Base-by-base conservation (phyloP, 2,113 vertebrate species). In the Calidris pugnax region DNA sequence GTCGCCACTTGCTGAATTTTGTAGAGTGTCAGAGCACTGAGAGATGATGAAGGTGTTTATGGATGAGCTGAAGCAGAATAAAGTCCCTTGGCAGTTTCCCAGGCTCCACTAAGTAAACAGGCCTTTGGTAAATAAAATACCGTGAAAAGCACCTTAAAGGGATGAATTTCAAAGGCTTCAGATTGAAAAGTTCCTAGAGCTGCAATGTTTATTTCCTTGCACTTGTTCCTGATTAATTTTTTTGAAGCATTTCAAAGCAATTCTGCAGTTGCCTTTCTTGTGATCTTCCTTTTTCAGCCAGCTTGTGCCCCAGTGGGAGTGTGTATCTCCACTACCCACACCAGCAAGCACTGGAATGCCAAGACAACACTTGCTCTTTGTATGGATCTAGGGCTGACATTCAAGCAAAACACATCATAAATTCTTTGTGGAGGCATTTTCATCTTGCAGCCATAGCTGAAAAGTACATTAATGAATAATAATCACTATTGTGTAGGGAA, bases 381-480 rank as follows among this genome's bases (percentile, higher is more conserved):
- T 97, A 80, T 82, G 26, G 22, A 84, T 94, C 27, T 53, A 84
- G 87, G 53, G 84, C 71, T 97, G 97, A 94, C 97, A 96, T 98
- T 97, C 95, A 96, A 50, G 76, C 74, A 80, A 77, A 95, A 85
- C 16, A 23, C 96, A 74, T 85, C 77, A 72, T 47, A 62, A 96
- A 98, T 97, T 96, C 95, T 90, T 87, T 88, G 95, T 96, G 97
- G 91, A 96, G 94, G 96, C 96, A 91, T 94, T 91, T 96, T 93
- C 93, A 67, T 96, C 75, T 86, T 85, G 48, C 66, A 85, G 45
- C 92, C 83, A 1, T 15, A n/a, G 53, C 57, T 94, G 78, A 91
- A 84, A 94, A 91, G 89, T 22, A 67, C 80, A 66, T 94, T 93
- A 77, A 24, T 27, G 45, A 55, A 90, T 79, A 89, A 73, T 80